Evolutionary conservation across 2,113 vertebrate genomes (phyloP).

Genomic region (Carettochelys insculpta): DNA sequence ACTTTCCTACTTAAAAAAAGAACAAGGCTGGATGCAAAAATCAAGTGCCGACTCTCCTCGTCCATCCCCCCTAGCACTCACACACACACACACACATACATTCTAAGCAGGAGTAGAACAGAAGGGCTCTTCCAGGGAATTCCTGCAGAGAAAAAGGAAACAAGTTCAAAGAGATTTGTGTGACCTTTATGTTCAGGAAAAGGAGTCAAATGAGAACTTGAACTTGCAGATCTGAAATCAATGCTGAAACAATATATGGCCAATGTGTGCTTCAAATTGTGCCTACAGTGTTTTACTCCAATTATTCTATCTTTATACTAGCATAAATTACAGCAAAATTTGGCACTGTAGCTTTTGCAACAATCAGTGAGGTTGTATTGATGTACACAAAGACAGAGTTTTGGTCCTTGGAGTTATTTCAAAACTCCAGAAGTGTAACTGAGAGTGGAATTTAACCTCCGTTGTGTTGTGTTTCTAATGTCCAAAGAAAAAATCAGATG

Average conservation of each 20-base stretch:
- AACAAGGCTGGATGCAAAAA: neutral
- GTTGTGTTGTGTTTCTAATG: slow-evolving; percentile 14
- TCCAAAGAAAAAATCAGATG: neutral
- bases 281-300: neutral
- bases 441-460: slow-evolving; percentile 11
- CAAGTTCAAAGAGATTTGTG: neutral
- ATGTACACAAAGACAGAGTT: neutral
- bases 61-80: no score
- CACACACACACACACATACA: no score
- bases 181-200: slow-evolving; percentile 1
- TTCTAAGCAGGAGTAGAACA: neutral
- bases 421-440: neutral
- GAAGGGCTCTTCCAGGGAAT: neutral
- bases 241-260: neutral
- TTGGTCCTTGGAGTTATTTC: slow-evolving; percentile 1
- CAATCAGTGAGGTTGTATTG: neutral
- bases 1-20: neutral
- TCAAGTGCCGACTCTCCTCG: neutral
- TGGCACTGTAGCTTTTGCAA: neutral
- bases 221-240: neutral
- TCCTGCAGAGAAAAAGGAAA: neutral
- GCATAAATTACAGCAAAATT: neutral
- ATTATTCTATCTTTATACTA: neutral
- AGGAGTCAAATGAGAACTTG: neutral
- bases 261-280: neutral